These are phyloP conservation scores for Liasis olivaceus DNA, from an alignment of 2,797 vertebrate species.

Conservation along the genomic window DNA sequence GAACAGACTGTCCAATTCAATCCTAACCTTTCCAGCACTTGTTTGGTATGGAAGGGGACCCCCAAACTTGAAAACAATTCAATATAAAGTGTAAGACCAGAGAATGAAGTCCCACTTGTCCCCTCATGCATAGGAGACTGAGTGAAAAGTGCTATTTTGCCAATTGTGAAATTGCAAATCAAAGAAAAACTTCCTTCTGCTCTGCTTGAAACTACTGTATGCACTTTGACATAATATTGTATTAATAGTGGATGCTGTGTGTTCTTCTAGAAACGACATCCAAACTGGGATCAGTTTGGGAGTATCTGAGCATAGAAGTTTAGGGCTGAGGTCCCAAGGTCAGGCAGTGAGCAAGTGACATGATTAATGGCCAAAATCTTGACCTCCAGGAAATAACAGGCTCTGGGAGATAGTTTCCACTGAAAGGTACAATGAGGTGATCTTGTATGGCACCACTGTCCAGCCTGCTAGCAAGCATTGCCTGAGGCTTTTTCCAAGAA, in stretches of 20 bases:
- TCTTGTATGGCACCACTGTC: background rate
- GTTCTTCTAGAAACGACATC: background rate
- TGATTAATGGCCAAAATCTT: background rate
- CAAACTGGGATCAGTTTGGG: background rate
- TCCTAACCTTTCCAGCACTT: too few relatives aligned
- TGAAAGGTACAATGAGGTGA: background rate
- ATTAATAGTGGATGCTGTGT: background rate
- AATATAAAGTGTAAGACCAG: background rate
- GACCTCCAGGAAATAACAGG: background rate
- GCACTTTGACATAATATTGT: background rate
- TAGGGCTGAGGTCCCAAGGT: background rate
- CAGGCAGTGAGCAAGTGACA: background rate
- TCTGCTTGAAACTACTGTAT: background rate
- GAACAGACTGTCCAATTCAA: background rate
- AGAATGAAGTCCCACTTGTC: background rate
- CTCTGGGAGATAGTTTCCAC: background rate
- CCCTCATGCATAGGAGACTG: background rate
- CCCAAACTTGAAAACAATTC: background rate
- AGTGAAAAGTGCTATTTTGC: background rate
- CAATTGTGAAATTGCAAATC: background rate
- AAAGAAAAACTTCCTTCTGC: background rate
- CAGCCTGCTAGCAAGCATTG: background rate
- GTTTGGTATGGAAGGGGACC: background rate
- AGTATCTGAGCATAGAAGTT: background rate
- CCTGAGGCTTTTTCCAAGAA: background rate